These are phyloP conservation scores for Tuta absoluta DNA, from an alignment of 2,888 invertebrate genomes.

Conservation along the genomic window DNA sequence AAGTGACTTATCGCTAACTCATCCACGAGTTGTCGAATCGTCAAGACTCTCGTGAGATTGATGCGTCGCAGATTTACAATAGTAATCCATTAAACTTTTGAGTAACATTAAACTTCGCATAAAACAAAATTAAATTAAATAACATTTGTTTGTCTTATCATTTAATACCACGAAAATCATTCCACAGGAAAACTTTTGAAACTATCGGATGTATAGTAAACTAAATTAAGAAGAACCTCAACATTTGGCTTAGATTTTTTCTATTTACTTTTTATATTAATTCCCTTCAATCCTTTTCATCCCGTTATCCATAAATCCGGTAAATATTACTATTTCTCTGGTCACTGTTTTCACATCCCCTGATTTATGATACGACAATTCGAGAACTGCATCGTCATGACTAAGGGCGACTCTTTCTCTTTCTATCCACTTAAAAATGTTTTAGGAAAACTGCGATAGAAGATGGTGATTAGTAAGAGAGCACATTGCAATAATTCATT, in stretches of 20 bases:
- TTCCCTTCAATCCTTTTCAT: not conserved
- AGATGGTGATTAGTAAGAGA: no score
- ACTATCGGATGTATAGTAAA: not conserved
- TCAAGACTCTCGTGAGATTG: no score
- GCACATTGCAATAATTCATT: not conserved
- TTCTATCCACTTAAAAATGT: not conserved
- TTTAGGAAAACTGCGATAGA: constrained; percentile 4
- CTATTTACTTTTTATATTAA: not conserved
- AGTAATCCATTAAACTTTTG: no score
- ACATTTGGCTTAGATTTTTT: not conserved
- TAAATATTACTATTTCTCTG: constrained; percentile 36
- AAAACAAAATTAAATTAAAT: no score
- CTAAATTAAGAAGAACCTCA: not conserved
- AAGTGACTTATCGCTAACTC: no score
- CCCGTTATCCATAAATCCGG: constrained; percentile 19
- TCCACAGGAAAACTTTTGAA: no score
- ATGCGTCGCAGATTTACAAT: no score
- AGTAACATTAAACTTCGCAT: no score
- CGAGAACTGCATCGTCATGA: constrained; percentile 41
- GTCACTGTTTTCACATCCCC: constrained; percentile 38
- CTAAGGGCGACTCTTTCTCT: constrained; percentile 23
- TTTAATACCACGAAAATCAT: no score
- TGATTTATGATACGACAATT: constrained; percentile 44
- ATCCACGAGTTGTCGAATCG: no score
- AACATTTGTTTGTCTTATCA: no score